Conservation (phyloP, 2,797 vertebrate genomes). For the Leptodactylus fallax region DNA sequence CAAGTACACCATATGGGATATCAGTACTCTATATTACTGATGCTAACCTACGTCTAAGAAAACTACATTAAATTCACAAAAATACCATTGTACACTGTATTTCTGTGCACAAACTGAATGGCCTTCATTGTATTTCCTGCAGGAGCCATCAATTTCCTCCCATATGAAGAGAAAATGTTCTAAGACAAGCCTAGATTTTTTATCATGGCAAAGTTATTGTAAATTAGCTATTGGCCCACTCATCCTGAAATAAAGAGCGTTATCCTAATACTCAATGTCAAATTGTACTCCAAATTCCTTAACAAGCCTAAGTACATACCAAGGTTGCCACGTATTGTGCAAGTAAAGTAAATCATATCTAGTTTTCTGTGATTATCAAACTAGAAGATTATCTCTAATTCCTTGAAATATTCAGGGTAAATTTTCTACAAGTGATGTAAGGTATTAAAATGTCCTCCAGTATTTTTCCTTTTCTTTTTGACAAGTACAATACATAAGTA, state of each 20-base stretch:
- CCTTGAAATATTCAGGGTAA: conserved; percentile 9
- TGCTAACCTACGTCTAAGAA: conserved; percentile 69
- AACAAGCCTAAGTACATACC: conserved; percentile 24
- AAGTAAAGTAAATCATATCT: conserved; percentile 21
- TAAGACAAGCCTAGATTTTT: not conserved
- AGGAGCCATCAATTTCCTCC: conserved; percentile 24
- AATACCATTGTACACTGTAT: conserved; percentile 71
- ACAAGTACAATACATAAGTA: conserved; percentile 77
- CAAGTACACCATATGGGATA: conserved; percentile 48
- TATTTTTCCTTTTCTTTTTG: conserved; percentile 65
- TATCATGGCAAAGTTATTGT: not conserved
- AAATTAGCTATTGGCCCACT: not conserved
- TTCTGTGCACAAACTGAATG: conserved; percentile 30
- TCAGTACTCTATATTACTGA: conserved; percentile 31
- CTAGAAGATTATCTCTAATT: conserved; percentile 32
- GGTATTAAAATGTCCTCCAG: conserved; percentile 63
- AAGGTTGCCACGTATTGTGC: conserved; percentile 34
- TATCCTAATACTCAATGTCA: conserved; percentile 29
- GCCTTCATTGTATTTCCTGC: conserved; percentile 11
- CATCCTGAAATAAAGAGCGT: not conserved
- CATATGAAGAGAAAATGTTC: not conserved
- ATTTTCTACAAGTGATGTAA: conserved; percentile 20
- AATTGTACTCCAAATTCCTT: conserved; percentile 28
- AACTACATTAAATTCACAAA: conserved; percentile 73
- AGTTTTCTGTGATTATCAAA: conserved; percentile 23